These are phyloP conservation scores for Rhynchonycteris naso DNA, from an alignment of 2,797 vertebrate genomes.

Conservation along the genomic window DNA sequence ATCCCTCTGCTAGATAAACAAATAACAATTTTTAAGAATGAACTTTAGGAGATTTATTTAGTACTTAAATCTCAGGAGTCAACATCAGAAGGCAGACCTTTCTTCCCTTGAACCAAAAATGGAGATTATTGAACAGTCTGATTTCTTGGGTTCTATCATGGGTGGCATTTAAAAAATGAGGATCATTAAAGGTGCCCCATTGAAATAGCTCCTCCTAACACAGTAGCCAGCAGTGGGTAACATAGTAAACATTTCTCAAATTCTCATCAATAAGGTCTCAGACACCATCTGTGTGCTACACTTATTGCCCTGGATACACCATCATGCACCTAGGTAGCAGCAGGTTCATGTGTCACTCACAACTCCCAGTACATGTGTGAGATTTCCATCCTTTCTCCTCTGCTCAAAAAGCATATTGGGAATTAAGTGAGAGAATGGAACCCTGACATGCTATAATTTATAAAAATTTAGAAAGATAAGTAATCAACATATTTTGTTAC, in stretches of 20 bases:
- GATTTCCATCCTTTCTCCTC: background rate
- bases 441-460: background rate
- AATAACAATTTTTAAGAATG: slow-evolving; percentile 1
- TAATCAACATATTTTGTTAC: background rate
- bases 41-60: slow-evolving; percentile 20
- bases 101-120: slow-evolving; percentile 1
- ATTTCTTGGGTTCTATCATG: background rate
- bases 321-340: no score
- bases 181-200: background rate
- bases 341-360: background rate
- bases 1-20: background rate
- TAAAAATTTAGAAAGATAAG: slow-evolving; percentile 13
- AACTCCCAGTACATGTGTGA: background rate
- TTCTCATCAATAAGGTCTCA: background rate
- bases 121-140: background rate
- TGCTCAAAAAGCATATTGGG: background rate
- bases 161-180: slow-evolving; percentile 2
- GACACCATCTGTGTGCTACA: background rate
- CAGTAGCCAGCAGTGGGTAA: background rate
- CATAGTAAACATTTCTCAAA: background rate
- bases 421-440: background rate
- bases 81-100: background rate
- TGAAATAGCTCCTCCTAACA: background rate
- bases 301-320: background rate
- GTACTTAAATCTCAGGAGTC: slow-evolving; percentile 47